Evolutionary conservation across 2,888 invertebrate species (phyloP).

Genomic region (Apomyelois bistriatella): DNA sequence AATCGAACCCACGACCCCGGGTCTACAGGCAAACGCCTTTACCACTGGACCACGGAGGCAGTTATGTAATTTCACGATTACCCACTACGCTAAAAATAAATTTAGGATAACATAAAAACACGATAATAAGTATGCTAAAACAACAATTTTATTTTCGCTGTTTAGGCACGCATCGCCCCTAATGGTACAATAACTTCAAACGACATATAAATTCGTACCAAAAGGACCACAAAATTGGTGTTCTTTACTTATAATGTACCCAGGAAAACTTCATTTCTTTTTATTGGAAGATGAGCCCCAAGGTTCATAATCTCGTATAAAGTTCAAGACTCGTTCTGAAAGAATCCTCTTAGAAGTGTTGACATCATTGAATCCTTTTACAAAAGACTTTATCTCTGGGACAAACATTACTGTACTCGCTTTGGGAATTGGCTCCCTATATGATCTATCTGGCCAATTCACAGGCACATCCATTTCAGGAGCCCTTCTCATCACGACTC

Average conservation of each 20-base stretch:
- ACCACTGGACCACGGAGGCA: too few species aligned
- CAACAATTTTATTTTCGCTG: not conserved
- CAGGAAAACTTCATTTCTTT: not conserved
- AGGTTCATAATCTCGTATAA: not conserved
- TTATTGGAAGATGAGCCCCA: not conserved
- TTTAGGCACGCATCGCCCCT: not conserved
- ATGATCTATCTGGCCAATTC: not conserved
- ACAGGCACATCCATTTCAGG: not conserved
- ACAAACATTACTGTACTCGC: not conserved
- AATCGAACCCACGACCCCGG: too few species aligned
- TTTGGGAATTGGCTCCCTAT: not conserved
- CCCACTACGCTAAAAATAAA: too few species aligned
- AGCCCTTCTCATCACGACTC: not conserved
- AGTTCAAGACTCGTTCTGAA: not conserved
- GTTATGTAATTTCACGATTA: too few species aligned
- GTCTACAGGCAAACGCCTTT: too few species aligned
- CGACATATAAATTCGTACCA: too few species aligned
- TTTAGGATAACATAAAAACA: not conserved
- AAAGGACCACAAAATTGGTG: too few species aligned
- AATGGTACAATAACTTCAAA: not conserved
- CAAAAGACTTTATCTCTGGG: not conserved
- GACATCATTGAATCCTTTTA: not conserved
- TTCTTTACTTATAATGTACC: too few species aligned
- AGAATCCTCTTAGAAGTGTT: not conserved
- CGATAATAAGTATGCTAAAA: not conserved